A percentile compares a stretch with the other conserved stretches of the same genome.
Conservation (phyloP, 53 echinoderm and acorn worm species). For the Temnopleurus reevesii region DNA sequence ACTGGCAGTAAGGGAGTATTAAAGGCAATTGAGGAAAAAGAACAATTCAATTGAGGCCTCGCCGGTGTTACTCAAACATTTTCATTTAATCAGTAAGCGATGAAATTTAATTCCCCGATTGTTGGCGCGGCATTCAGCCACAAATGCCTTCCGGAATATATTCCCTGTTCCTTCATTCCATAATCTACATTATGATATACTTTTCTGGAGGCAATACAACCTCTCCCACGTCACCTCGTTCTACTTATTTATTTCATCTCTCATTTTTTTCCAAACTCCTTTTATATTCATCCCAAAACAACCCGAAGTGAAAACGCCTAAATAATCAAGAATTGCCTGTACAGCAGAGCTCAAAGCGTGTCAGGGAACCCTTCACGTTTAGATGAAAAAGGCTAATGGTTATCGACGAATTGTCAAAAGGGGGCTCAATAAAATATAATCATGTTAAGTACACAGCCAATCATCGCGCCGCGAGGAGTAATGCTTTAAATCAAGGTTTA, state of each 20-base stretch:
- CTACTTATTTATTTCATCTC: background rate
- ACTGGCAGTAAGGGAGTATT: background rate
- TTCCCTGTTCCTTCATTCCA: background rate
- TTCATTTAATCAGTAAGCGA: background rate
- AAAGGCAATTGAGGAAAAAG: background rate
- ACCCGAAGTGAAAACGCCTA: background rate
- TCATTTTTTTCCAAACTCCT: background rate
- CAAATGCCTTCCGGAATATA: background rate
- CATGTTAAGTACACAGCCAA: constrained; percentile 2
- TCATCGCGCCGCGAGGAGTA: background rate
- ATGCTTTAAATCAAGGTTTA: background rate
- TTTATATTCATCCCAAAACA: no score
- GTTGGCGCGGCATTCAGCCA: background rate
- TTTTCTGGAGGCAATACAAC: background rate
- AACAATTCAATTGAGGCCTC: background rate
- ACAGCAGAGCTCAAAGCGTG: background rate
- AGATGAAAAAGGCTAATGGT: background rate
- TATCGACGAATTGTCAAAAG: background rate
- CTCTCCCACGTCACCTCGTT: no score
- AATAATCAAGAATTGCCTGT: background rate
- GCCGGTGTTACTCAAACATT: background rate
- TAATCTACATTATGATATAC: background rate
- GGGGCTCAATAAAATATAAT: constrained; percentile 6
- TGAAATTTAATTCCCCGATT: constrained; percentile 15
- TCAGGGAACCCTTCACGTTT: background rate